A percentile compares a stretch with the other conserved stretches of the same genome.
phyloP scores from a whole-genome alignment of 1,140 invertebrate genomes.

The Dolichoris vasculosae region DNA sequence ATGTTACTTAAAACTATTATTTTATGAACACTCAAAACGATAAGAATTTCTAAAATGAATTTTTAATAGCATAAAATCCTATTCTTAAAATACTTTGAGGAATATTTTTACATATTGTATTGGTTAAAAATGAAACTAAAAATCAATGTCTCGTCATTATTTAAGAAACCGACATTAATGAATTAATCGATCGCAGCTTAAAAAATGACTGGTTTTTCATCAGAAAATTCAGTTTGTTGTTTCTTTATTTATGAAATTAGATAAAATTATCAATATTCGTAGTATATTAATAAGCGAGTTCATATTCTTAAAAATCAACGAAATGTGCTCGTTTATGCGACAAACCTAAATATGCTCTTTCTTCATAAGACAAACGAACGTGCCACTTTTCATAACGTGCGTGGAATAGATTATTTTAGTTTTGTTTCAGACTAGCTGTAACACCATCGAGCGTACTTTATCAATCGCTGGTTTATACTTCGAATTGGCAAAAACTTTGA shows the following conservation, averaged over 20 bases:
- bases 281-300: background rate
- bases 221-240: background rate
- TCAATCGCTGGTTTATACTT: background rate
- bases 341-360: background rate
- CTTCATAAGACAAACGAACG: conserved; percentile 2
- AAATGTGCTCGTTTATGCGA: background rate
- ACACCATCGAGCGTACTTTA: background rate
- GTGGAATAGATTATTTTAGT: background rate
- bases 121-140: too few relatives aligned
- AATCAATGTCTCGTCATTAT: background rate
- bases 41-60: too few relatives aligned
- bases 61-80: too few relatives aligned
- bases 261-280: background rate
- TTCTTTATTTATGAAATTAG: background rate
- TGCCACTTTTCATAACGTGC: background rate
- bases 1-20: too few relatives aligned
- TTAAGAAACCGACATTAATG: background rate
- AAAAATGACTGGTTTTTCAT: background rate
- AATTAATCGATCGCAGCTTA: background rate
- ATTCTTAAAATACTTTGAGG: too few relatives aligned
- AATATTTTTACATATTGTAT: too few relatives aligned
- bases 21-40: too few relatives aligned
- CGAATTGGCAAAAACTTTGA: background rate
- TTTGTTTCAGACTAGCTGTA: background rate
- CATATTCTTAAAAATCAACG: background rate